Conservation (phyloP, 2,113 vertebrate species). For the Hemicordylus capensis region DNA sequence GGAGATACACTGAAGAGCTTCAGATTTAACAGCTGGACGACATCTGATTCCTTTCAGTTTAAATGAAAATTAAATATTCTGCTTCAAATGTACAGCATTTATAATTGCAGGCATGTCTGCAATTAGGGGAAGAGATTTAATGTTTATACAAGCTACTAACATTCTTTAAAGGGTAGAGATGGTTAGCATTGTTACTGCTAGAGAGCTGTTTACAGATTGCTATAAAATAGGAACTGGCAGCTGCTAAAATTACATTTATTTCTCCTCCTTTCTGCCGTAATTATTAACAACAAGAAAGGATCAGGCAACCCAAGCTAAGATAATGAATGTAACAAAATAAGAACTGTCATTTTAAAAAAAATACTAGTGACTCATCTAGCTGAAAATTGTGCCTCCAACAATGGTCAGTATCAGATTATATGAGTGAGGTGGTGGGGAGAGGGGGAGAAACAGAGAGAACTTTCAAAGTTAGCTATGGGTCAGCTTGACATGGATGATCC, state of each 20-base stretch:
- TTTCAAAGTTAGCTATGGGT: not conserved
- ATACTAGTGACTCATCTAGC: not conserved
- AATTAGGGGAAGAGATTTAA: conserved; percentile 40
- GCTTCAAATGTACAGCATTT: conserved; percentile 11
- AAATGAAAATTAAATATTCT: not conserved
- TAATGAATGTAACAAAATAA: not conserved
- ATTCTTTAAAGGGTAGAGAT: conserved; percentile 33
- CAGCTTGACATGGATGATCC: not conserved
- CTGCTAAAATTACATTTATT: conserved; percentile 8
- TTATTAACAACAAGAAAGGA: not conserved
- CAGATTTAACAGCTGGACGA: not conserved
- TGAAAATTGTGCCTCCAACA: not conserved
- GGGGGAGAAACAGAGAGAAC: too few species aligned
- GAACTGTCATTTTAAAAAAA: not conserved
- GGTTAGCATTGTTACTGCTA: conserved; percentile 31
- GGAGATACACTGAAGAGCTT: not conserved
- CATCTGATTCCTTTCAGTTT: not conserved
- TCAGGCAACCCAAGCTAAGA: not conserved
- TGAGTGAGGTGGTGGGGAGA: too few species aligned
- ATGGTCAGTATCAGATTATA: not conserved
- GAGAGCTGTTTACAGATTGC: conserved; percentile 4
- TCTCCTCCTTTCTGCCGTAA: not conserved
- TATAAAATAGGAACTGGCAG: conserved; percentile 26
- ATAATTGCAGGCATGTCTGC: conserved; percentile 41
- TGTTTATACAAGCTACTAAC: conserved; percentile 21